A percentile compares a stretch with the other conserved stretches of the same genome.
phyloP scores from a whole-genome alignment of 2,888 invertebrate genomes.

The Leptopilina drosophilae region DNA sequence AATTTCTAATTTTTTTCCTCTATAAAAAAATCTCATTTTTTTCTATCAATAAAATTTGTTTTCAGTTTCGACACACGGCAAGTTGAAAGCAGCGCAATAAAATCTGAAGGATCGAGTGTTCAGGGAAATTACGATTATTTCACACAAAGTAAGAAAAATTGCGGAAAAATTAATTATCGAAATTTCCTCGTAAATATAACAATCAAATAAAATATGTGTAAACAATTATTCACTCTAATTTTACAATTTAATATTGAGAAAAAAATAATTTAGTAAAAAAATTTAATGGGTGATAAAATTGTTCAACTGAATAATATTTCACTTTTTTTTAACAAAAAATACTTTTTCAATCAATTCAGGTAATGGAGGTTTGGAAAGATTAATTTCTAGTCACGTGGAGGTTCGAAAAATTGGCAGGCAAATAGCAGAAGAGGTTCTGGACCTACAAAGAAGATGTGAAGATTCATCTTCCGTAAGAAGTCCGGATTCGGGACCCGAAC shows the following conservation, averaged over 20 bases:
- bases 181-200: neutral
- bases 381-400: slow-evolving; percentile 87
- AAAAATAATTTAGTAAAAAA: no score
- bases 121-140: slow-evolving; percentile 80
- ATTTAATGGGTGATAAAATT: no score
- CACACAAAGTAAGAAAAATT: slow-evolving; percentile 77
- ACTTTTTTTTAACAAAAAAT: neutral
- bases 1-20: no score
- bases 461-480: slow-evolving; percentile 79
- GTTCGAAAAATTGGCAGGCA: slow-evolving; percentile 91
- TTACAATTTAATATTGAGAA: no score
- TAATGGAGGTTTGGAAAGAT: slow-evolving; percentile 82
- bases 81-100: slow-evolving; percentile 77
- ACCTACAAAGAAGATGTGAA: slow-evolving; percentile 80
- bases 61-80: slow-evolving; percentile 78
- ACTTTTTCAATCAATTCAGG: slow-evolving; percentile 66
- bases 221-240: no score
- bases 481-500: slow-evolving; percentile 75
- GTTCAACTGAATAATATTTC: neutral
- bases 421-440: slow-evolving; percentile 88
- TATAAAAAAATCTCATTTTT: no score
- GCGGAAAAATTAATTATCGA: slow-evolving; percentile 40
- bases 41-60: slow-evolving; percentile 34
- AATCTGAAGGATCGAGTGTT: slow-evolving; percentile 75
- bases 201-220: no score